Percentiles rank a stretch among this genome's conserved stretches.
Evolutionary conservation across 2,888 invertebrate species (phyloP).

Genomic region (Drosophila suboccidentalis): DNA sequence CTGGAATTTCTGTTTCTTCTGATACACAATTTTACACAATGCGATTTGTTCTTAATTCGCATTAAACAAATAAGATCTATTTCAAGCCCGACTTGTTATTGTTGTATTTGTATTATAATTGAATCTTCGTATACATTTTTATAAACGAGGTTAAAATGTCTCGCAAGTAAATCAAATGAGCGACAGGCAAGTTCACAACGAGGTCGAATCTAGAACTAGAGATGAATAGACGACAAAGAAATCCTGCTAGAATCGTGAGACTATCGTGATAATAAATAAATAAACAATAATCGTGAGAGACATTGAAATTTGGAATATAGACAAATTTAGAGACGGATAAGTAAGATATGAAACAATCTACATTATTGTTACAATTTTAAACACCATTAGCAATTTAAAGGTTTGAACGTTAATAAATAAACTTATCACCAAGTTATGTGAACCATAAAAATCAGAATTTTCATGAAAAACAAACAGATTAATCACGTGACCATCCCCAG

Average conservation of each 20-base stretch:
- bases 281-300: neutral
- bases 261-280: conserved; percentile 6
- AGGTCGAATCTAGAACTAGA: conserved; percentile 35
- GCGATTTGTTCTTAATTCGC: no score
- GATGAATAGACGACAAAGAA: conserved; percentile 16
- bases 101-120: neutral
- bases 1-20: neutral
- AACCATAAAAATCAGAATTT: no score
- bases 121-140: conserved; percentile 19
- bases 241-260: conserved; percentile 17
- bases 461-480: neutral
- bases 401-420: no score
- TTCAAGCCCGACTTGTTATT: neutral
- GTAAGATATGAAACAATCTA: no score
- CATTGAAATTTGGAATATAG: neutral
- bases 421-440: no score
- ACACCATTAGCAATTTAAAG: no score
- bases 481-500: conserved; percentile 21
- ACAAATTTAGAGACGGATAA: no score
- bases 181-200: conserved; percentile 28
- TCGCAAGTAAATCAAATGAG: conserved; percentile 42
- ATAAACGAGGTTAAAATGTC: conserved; percentile 49
- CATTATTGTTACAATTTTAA: no score
- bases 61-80: neutral
- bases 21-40: no score